Evolutionary conservation across 2,888 invertebrate species (phyloP).

Genomic region (Tetranychus piercei): DNA sequence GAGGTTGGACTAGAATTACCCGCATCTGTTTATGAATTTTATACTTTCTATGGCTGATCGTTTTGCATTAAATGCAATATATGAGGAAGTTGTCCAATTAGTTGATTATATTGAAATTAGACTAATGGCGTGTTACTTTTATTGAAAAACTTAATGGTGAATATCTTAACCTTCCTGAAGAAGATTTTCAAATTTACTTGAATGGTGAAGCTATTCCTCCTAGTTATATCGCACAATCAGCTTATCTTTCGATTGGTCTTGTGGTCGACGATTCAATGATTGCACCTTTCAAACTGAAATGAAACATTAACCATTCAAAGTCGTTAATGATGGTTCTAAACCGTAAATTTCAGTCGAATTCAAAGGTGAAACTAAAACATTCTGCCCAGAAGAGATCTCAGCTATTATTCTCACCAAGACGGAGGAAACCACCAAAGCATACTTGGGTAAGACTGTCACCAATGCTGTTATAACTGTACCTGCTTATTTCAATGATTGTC

Average conservation of each 20-base stretch:
- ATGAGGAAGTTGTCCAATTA: slow-evolving; percentile 48
- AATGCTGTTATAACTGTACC: slow-evolving; percentile 63
- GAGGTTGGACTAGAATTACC: too few species aligned
- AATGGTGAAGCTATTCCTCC: slow-evolving; percentile 72
- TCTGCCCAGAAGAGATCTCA: slow-evolving; percentile 51
- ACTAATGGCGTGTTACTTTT: slow-evolving; percentile 88
- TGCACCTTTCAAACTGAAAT: slow-evolving; percentile 14
- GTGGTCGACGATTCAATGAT: slow-evolving; percentile 37
- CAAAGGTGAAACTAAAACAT: slow-evolving; percentile 37
- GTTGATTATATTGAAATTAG: slow-evolving; percentile 85
- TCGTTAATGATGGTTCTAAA: slow-evolving; percentile 43
- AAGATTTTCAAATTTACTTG: slow-evolving; percentile 84
- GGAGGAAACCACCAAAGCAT: slow-evolving; percentile 53
- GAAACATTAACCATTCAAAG: slow-evolving; percentile 65
- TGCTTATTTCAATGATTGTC: slow-evolving; percentile 52
- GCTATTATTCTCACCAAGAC: slow-evolving; percentile 47
- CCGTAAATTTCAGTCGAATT: slow-evolving; percentile 28
- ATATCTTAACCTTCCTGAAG: slow-evolving; percentile 57
- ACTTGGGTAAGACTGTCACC: slow-evolving; percentile 45
- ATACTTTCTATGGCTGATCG: slow-evolving; percentile 55
- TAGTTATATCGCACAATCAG: slow-evolving; percentile 46
- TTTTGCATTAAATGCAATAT: slow-evolving; percentile 38
- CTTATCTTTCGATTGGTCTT: slow-evolving; percentile 45
- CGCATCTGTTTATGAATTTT: slow-evolving; percentile 84
- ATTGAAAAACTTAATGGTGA: slow-evolving; percentile 88